Base-by-base conservation (phyloP, 2,797 vertebrate species). In the Falco columbarius region DNA sequence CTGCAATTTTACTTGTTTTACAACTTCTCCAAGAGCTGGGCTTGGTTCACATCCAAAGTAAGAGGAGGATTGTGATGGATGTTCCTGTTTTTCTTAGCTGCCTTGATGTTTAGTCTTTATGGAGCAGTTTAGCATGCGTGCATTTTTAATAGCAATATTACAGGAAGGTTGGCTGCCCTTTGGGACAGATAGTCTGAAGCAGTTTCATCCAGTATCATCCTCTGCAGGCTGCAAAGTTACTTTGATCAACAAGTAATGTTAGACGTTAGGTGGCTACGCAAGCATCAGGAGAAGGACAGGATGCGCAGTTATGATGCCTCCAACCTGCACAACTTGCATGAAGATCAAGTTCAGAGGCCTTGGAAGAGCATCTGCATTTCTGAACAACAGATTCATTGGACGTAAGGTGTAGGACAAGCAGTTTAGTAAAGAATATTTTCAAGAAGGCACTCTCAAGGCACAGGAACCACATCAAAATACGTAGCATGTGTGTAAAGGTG, bases 341-440 rank as follows among this genome's bases (percentile, higher is more conserved):
- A 0, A 5, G 42, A 14, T 55, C 12, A 24, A 61, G 10, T 26
- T 80, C 36, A 1, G 1, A 1, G n/a, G 9, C 16, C 27, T 72
- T 63, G 71, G 63, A 72, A 34, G 36, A 68, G 55, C 63, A 26
- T 38, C 75, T 72, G 4, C 26, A 0, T 23, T 82, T 54, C 12
- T 26, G 36, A 14, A 7, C 3, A 27, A 6, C 62, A 72, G 12
- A 58, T 13, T 51, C 2, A 4, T 12, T 40, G 34, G 40, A 18
- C 4, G 1, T 3, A 1, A 52, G 26, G 29, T 5, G 10, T 30
- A 66, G 36, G 44, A 62, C 14, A 47, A 70, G 65, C 46, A 52
- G 81, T 61, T 47, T 55, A 29, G 65, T 34, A 42, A 44, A 47
- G 65, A 46, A 7, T 65, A 66, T 12, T 13, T 49, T n/a, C 30